Evolutionary conservation across 2,797 vertebrate species (phyloP), one percentile per base, ranked within the genome.

Genomic region (Buphagus erythrorhynchus): DNA sequence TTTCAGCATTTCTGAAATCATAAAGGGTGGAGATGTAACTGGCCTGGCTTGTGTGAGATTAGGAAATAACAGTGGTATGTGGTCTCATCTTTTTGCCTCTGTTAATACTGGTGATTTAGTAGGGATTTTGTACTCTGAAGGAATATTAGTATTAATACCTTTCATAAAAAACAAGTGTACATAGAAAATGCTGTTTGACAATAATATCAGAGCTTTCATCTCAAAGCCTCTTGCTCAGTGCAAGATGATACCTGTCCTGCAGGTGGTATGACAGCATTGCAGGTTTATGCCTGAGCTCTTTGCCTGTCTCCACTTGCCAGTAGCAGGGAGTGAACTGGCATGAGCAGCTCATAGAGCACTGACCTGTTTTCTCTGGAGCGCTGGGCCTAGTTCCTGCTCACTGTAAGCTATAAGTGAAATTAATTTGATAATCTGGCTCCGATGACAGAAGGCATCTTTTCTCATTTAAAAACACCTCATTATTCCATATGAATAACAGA

Each of bases 331-430:
- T 91, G 81, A 84, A 94, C 55, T 66, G 69, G 55, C 42, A 5
- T 24, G 61, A 88, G 58, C 66, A 88, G 74, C 63, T 84, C 73
- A 19, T 21, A 82, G 69, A 90, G 74, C 51, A 52, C 54, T 96
- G 91, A 78, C 87, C 89, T 94, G 55, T 85, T 80, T 62, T 51
- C 89, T 88, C 83, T 62, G 62, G 72, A 95, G 72, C 59, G 31
- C 29, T 87, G 75, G 79, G 59, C 62, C 58, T 62, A 22, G 55
- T 66, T 92, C 40, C 35, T 86, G 43, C 67, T 95, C 24, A 16
- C 49, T 76, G 36, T 86, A 77, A 96, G 46, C 55, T 20, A 4
- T 81, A 89, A 94, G 68, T 95, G 78, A 83, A 94, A 90, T 85
- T 81, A 89, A 86, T 94, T 94, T 92, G 63, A 40, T 86, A 63